Evolutionary conservation across 2,113 vertebrate genomes (phyloP), one percentile per base, ranked within the genome.

Genomic region (Catharus minimus): DNA sequence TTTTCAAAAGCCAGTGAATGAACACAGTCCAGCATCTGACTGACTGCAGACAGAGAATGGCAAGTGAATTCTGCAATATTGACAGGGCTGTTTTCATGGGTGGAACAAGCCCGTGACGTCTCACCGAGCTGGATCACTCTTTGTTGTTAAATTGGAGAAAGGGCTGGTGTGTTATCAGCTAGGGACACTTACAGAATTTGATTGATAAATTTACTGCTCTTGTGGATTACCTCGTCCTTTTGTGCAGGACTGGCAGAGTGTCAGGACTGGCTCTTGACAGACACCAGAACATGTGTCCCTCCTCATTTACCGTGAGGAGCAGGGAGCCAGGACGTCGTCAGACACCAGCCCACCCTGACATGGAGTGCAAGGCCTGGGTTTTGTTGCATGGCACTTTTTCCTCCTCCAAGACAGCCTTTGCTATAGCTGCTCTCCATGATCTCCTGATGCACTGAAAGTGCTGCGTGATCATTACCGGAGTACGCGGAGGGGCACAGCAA

Each of bases 141-240:
- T 78, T 53, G 82, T 66, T 81, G 86, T 93, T 93, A 92, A 95
- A 91, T 66, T 84, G 11, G 41, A 82, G 88, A 96, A 93, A 89
- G 56, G 57, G 89, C 44, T 19, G 15, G 21, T 82, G 88, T 96
- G 87, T 96, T 97, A 96, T 96, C 95, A 86, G 88, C 1, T 3
- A 89, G 92, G 88, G 95, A 96, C 71, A 62, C 83, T 96, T 96
- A 90, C 5, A 66, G 92, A 90, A 93, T 96, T 95, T 93, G 92
- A 95, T 82, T 95, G 96, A 96, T 95, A 97, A 96, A 95, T 97
- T 95, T 94, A 92, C 90, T 94, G 87, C 90, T 95, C 68, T 79
- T 90, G 66, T 89, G 91, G 95, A 95, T 95, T 96, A 95, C 88
- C 96, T 96, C 26, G 87, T 96, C 79, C 92, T 91, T 95, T 95